Conservation (phyloP, 2,113 vertebrate genomes). For the Hyla sarda region DNA sequence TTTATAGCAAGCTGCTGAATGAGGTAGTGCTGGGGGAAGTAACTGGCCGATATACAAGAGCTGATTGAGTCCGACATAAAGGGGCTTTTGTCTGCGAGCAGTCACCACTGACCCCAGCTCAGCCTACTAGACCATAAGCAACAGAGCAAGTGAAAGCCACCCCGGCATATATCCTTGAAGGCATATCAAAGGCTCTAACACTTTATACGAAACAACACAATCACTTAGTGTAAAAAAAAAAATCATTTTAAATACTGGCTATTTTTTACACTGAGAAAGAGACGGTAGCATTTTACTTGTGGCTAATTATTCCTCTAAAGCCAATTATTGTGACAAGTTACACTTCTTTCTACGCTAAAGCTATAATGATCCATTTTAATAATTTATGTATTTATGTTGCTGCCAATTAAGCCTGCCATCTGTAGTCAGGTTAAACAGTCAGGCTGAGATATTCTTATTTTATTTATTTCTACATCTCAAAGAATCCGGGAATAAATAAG, state of each 20-base stretch:
- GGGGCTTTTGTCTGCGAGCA: constrained; percentile 59
- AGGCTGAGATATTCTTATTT: constrained; percentile 17
- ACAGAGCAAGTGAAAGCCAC: constrained; percentile 2
- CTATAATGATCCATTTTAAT: constrained; percentile 48
- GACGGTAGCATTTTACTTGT: neutral
- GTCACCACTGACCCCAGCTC: constrained; percentile 59
- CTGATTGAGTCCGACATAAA: constrained; percentile 59
- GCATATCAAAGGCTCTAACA: constrained; percentile 34
- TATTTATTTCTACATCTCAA: constrained; percentile 9
- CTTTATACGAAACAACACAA: constrained; percentile 42
- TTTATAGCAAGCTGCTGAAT: constrained; percentile 34
- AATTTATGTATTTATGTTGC: constrained; percentile 45
- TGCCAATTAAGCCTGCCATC: constrained; percentile 45
- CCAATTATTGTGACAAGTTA: constrained; percentile 47
- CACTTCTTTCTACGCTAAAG: neutral
- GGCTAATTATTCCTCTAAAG: constrained; percentile 44
- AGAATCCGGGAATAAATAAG: constrained; percentile 1
- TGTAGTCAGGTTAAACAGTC: constrained; percentile 29
- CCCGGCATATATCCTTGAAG: constrained; percentile 33
- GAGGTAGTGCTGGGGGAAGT: constrained; percentile 52
- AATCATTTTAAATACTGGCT: constrained; percentile 25
- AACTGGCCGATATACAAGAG: constrained; percentile 54
- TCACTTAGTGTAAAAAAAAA: constrained; percentile 29
- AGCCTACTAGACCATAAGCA: constrained; percentile 57
- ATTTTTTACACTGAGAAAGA: constrained; percentile 6